Base-by-base conservation (phyloP, 2,113 vertebrate genomes). In the Glaucomys volans region DNA sequence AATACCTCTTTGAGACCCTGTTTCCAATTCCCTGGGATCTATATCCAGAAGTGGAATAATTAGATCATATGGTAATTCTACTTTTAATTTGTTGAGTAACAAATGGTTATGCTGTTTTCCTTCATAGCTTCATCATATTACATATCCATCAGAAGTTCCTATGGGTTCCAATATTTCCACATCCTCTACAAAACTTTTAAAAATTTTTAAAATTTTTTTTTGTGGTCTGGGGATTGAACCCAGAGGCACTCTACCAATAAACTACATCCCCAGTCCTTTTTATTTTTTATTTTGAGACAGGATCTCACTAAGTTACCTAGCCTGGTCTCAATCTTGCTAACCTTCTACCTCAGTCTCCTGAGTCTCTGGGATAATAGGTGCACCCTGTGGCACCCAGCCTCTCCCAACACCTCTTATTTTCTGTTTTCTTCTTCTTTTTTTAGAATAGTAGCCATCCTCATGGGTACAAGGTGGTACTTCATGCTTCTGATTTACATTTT, bases 131-230 rank as follows among this genome's bases (percentile, higher is more conserved):
- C 18, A 5, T 37, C 8, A 5, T 62, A 12, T 50, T 32, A 40
- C 3, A 20, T 40, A 32, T 40, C n/a, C 8, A 16, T 13, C 37
- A 13, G 0, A 24, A 2, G 35, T 20, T 18, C 10, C 1, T 44
- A 44, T 18, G 24, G 30, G 11, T 30, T 28, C 54, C 24, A 44
- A 20, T 75, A 52, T 76, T 57, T 83, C 22, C 20, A 37, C 3
- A n/a, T 67, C 42, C 17, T 74, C 18, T 66, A 20, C 59, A 62
- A 62, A 26, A 28, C 5, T 62, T 62, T 59, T 26, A 20, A 57
- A 54, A 54, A 54, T 5, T 52, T 52, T 57, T 26, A 59, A 59
- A 24, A 30, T 10, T 24, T 64, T 32, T 32, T 66, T 66, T 66
- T 66, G 11, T 24, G 30, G 64, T 66, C 26, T 32, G 30, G 64